These are phyloP conservation scores for Macrotrachela quadricornifera DNA, from an alignment of 1,140 invertebrate genomes.

Conservation along the genomic window DNA sequence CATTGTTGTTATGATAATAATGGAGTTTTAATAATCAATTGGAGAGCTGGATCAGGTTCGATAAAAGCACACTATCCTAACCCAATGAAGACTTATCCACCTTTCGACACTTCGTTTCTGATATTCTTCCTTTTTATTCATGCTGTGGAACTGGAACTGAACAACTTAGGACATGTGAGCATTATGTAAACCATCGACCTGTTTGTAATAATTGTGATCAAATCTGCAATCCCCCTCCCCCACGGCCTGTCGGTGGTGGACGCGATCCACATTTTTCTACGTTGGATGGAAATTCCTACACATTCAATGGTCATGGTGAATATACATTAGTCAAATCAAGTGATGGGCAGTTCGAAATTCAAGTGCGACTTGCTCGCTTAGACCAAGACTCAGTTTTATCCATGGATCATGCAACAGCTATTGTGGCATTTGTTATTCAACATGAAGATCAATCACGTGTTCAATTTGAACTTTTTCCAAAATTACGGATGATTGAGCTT, in stretches of 20 bases:
- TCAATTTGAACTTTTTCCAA: too few species aligned
- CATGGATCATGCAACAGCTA: too few species aligned
- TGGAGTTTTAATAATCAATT: background rate
- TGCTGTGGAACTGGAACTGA: background rate
- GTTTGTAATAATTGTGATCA: background rate
- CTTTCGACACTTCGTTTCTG: background rate
- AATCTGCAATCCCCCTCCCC: too few species aligned
- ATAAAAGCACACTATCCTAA: background rate
- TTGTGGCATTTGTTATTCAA: too few species aligned
- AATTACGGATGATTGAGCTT: too few species aligned
- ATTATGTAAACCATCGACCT: background rate
- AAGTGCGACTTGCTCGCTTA: too few species aligned
- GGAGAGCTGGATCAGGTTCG: background rate
- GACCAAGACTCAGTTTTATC: too few species aligned
- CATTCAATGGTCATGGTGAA: conserved; percentile 85
- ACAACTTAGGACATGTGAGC: background rate
- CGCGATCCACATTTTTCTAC: conserved; percentile 81
- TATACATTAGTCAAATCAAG: conserved; percentile 37
- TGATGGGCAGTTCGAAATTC: too few species aligned
- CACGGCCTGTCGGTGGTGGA: conserved; percentile 39
- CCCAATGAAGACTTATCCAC: background rate
- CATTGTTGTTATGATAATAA: background rate
- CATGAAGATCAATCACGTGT: too few species aligned
- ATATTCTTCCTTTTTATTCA: background rate
- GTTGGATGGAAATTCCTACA: conserved; percentile 66